These are phyloP conservation scores for Sparus aurata DNA, from an alignment of 2,797 vertebrate species.

Conservation along the genomic window DNA sequence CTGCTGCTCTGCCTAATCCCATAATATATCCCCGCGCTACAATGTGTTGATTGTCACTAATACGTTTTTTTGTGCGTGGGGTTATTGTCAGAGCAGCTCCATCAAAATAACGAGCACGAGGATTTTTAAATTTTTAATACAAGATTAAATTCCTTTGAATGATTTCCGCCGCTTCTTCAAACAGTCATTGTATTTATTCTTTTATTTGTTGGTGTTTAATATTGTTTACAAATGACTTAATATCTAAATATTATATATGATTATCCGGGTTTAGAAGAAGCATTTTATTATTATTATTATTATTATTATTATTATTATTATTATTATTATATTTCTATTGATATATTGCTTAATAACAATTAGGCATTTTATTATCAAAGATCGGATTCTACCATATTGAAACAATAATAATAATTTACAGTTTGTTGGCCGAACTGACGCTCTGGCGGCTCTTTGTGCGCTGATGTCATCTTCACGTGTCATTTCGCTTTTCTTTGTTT, in stretches of 20 bases:
- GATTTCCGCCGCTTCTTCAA: background rate
- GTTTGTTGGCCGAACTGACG: background rate
- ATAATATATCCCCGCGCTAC: slow-evolving; percentile 75
- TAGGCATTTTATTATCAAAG: background rate
- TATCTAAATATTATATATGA: background rate
- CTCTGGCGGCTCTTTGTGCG: background rate
- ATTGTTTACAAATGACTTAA: background rate
- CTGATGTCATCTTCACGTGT: background rate
- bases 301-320: slow-evolving; percentile 1
- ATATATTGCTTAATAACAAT: background rate
- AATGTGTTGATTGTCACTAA: slow-evolving; percentile 86
- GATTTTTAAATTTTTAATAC: no score
- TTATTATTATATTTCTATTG: slow-evolving; percentile 19
- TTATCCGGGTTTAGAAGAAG: background rate
- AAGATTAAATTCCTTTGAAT: background rate
- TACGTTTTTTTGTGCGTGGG: slow-evolving; percentile 70
- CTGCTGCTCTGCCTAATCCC: slow-evolving; percentile 80
- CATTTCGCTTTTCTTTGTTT: background rate
- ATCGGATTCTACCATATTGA: no score
- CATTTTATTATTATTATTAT: no score
- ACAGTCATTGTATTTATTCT: background rate
- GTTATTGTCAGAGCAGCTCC: slow-evolving; percentile 71
- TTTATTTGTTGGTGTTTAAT: background rate
- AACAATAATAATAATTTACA: background rate
- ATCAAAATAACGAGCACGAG: slow-evolving; percentile 59